Base-by-base conservation (phyloP, 2,888 invertebrate species). In the Pyrrhosoma nymphula region DNA sequence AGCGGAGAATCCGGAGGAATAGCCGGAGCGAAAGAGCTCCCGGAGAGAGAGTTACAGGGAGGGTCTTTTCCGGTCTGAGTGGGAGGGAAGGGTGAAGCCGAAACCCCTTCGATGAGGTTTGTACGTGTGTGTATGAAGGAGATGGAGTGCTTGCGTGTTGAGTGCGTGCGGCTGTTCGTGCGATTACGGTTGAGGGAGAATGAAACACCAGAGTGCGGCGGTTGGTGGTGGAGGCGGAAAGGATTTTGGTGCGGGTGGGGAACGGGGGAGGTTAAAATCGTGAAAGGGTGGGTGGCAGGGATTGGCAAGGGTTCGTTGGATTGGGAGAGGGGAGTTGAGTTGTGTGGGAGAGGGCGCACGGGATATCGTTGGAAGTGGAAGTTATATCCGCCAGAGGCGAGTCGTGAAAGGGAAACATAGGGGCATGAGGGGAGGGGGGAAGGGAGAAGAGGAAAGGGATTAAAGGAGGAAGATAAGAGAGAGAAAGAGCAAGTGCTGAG, bases 1-100 rank as follows among this genome's bases (percentile, higher is more conserved):
- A n/a, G 0, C 2, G 89, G n/a, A 47, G n/a, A n/a, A 16, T 23
- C 56, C 55, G 55, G 89, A 47, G 69, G 18, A 26, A 91, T 56
- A 56, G 35, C 23, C n/a, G 55, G 75, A 18, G 82, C n/a, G n/a
- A n/a, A n/a, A 35, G 16, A 35, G 82, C 60, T 20, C 6, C 60
- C 55, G 95, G 60, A 88, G 47, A 93, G 60, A 69, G 47, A 56
- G 56, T 69, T 39, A 56, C 82, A 35, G 95, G 56, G 89, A 88
- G 91, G 95, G 47, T 26, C 75, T 39, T 88, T 47, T 60, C 95
- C 69, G 69, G 90, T 56, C 26, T 39, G 75, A 90, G 75, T 30
- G 23, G 89, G 39, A 47, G 47, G 47, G 8, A 47, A 8, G 47
- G 47, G 47, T 47, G 47, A 8, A 8, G 47, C 2, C 2, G 4